Evolutionary conservation across 1,140 invertebrate species (phyloP).

Genomic region (Ridgeia piscesae): DNA sequence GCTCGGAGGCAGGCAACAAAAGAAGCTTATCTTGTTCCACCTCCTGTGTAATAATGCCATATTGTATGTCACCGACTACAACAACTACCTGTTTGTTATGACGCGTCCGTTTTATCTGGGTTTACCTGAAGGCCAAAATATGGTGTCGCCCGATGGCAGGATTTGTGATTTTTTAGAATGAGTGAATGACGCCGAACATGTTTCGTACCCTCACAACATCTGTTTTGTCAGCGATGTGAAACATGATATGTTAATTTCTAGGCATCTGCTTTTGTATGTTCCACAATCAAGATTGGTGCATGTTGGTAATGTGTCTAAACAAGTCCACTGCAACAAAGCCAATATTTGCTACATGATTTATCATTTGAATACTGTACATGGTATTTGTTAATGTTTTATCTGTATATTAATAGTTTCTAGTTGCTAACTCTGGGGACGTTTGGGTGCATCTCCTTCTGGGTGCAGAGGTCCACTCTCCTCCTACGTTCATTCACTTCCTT

Average conservation of each 20-base stretch:
- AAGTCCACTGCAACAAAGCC: background rate
- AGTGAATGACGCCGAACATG: background rate
- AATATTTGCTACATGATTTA: background rate
- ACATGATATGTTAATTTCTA: background rate
- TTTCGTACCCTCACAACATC: background rate
- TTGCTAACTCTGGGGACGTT: too few relatives aligned
- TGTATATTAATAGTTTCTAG: too few relatives aligned
- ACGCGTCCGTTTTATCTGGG: background rate
- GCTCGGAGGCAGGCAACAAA: background rate
- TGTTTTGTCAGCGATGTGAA: background rate
- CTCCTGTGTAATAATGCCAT: background rate
- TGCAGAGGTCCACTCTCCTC: too few relatives aligned
- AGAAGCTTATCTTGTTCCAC: background rate
- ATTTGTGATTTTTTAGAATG: background rate
- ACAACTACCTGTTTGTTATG: background rate
- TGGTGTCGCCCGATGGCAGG: background rate
- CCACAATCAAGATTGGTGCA: background rate
- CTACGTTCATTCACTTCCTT: too few relatives aligned
- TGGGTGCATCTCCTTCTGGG: too few relatives aligned
- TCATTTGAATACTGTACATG: background rate
- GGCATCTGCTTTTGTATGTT: background rate
- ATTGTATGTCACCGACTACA: background rate
- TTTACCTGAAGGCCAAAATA: background rate
- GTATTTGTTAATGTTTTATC: too few relatives aligned
- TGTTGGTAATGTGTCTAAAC: background rate